Base-by-base conservation (phyloP, 2,888 invertebrate species). In the Cecidostiba fungosa region DNA sequence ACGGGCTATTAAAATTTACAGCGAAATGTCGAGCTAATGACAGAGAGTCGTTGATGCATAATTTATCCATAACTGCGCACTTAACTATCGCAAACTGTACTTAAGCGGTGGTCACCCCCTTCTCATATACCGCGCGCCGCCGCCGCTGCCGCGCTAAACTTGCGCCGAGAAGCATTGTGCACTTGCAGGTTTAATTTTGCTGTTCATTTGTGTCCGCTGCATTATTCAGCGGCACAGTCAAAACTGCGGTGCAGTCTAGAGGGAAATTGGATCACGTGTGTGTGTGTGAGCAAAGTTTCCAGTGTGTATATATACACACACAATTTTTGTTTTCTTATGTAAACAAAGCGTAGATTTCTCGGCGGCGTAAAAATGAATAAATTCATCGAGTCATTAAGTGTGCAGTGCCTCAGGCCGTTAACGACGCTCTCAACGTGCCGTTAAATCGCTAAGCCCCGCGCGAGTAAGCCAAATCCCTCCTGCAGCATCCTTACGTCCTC, bases 81-180 rank as follows among this genome's bases (percentile, higher is more conserved):
- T 85, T 85, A 85, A 79, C 78, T 85, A 86, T 86, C 76, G 79
- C 69, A 80, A 86, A 86, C 82, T 82, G 70, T 83, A 79, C 85
- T 86, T 79, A 86, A 83, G 82, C 72, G 79, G 79, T 77, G 85
- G 85, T 86, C 85, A 86, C 19, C 82, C 84, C 82, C 85, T 66
- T 69, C 72, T 43, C 36, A 16, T 19, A 3, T 43, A 8, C 43
- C 16, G 14, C 39, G n/a, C 19, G 5, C 5, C 32, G 19, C 50
- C 19, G 36, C 4, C 8, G 3, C 29, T 2, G 47, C 23, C 16
- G 16, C 73, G 59, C 72, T 77, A 77, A 85, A 82, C 82, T 78
- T 78, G 82, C 43, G 26, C 47, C 23, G 66, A 32, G 32, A 1
- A 66, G 74, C 47, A 72, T 76, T 76, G 29, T 73, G 29, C 26